Evolutionary conservation across 1,140 invertebrate genomes (phyloP).

Genomic region (Macrosteles quadrilineatus): DNA sequence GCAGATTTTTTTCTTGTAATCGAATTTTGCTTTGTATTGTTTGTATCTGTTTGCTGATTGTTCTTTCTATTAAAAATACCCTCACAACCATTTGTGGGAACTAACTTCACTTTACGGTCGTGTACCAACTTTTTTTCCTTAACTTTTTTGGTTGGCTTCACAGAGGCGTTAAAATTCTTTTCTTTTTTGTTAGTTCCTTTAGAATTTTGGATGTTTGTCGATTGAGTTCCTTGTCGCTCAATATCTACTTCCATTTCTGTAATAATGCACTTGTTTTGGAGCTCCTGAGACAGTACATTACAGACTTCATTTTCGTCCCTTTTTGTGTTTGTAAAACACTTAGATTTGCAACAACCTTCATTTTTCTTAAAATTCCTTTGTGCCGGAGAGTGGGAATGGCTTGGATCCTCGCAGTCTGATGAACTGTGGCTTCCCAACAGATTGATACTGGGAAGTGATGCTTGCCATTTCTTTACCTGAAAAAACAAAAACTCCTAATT

Average conservation of each 20-base stretch:
- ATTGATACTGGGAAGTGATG: slow-evolving; percentile 13
- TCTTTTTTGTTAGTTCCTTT: too few relatives aligned
- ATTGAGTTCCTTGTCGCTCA: neutral
- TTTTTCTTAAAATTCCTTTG: neutral
- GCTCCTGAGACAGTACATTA: neutral
- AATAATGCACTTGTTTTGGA: neutral
- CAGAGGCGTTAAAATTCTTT: too few relatives aligned
- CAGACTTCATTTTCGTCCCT: neutral
- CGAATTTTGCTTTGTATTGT: neutral
- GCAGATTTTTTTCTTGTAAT: neutral
- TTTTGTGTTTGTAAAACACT: neutral
- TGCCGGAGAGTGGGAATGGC: neutral
- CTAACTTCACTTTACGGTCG: too few relatives aligned
- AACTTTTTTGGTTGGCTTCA: neutral
- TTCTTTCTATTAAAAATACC: too few relatives aligned
- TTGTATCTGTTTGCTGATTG: neutral
- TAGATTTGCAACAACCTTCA: neutral
- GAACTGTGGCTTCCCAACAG: neutral
- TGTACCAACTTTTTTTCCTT: too few relatives aligned
- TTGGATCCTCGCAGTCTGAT: neutral
- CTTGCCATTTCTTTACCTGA: slow-evolving; percentile 27
- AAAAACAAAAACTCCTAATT: neutral
- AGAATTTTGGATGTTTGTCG: neutral
- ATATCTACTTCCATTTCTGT: neutral
- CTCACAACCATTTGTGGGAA: too few relatives aligned